Evolutionary conservation across 1,140 invertebrate species (phyloP).

Genomic region (Berghia stephanieae): DNA sequence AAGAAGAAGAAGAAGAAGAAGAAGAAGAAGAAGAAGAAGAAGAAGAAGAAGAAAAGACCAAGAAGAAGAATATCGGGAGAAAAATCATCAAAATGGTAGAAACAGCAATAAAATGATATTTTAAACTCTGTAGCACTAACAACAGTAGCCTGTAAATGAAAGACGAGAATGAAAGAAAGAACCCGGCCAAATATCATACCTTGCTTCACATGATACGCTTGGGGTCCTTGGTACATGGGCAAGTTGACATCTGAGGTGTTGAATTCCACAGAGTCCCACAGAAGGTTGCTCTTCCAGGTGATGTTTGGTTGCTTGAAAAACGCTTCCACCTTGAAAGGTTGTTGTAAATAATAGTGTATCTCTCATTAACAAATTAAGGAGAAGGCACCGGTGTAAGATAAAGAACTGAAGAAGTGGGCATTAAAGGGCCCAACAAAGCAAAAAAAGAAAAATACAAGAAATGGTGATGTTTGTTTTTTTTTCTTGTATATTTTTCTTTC

Average conservation of each 20-base stretch:
- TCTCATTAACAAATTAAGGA: neutral
- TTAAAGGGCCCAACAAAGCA: neutral
- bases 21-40: neutral
- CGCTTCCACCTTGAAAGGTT: neutral
- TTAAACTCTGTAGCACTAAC: neutral
- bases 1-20: neutral
- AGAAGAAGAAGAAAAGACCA: neutral
- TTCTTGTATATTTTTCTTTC: no score
- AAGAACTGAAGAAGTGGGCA: neutral
- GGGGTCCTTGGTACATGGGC: slow-evolving; percentile 17
- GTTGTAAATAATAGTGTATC: neutral
- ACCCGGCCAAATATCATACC: neutral
- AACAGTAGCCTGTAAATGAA: neutral
- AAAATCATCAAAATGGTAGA: neutral
- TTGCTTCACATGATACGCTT: slow-evolving; percentile 3
- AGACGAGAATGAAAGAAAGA: neutral
- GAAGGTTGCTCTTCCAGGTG: neutral
- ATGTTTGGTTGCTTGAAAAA: neutral
- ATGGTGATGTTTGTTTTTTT: no score
- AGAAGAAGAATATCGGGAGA: neutral
- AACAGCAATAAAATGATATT: slow-evolving; percentile 3
- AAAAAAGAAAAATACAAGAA: no score
- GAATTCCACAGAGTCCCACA: neutral
- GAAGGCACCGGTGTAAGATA: neutral
- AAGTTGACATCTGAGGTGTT: slow-evolving; percentile 35